phyloP scores from a whole-genome alignment of 1,140 invertebrate genomes.

The Eumeta japonica region DNA sequence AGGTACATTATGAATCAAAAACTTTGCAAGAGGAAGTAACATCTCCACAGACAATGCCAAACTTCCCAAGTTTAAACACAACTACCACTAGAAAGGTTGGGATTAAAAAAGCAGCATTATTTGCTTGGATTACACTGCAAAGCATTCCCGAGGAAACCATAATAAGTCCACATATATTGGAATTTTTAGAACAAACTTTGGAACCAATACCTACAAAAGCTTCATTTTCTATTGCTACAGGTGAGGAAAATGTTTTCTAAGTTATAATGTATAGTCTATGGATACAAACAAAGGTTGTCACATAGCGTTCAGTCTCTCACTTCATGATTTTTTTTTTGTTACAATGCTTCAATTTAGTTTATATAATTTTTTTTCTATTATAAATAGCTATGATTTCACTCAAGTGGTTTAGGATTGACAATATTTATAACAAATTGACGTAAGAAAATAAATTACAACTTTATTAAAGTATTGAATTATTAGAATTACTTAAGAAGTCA shows the following conservation, averaged over 20 bases:
- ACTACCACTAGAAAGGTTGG: slow-evolving; percentile 58
- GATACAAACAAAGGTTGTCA: too few species aligned
- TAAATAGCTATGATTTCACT: too few species aligned
- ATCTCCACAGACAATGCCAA: slow-evolving; percentile 26
- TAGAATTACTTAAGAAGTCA: too few species aligned
- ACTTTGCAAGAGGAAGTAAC: slow-evolving; percentile 66
- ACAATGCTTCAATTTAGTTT: too few species aligned
- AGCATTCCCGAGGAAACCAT: slow-evolving; percentile 95
- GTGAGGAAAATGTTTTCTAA: background rate
- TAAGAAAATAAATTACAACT: too few species aligned
- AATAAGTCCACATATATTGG: slow-evolving; percentile 90
- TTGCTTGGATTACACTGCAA: slow-evolving; percentile 94
- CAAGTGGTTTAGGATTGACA: too few species aligned
- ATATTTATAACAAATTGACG: too few species aligned
- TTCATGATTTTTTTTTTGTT: too few species aligned
- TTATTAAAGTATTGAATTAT: too few species aligned
- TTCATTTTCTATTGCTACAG: slow-evolving; percentile 39
- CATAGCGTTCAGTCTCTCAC: too few species aligned
- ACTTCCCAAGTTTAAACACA: slow-evolving; percentile 21
- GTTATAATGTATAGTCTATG: background rate
- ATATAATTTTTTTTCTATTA: background rate
- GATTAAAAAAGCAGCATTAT: slow-evolving; percentile 88
- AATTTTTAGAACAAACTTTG: slow-evolving; percentile 91
- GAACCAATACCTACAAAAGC: slow-evolving; percentile 85
- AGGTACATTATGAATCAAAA: slow-evolving; percentile 86